Evolutionary conservation across 2,888 invertebrate species (phyloP).

Genomic region (Copidosoma aretas): DNA sequence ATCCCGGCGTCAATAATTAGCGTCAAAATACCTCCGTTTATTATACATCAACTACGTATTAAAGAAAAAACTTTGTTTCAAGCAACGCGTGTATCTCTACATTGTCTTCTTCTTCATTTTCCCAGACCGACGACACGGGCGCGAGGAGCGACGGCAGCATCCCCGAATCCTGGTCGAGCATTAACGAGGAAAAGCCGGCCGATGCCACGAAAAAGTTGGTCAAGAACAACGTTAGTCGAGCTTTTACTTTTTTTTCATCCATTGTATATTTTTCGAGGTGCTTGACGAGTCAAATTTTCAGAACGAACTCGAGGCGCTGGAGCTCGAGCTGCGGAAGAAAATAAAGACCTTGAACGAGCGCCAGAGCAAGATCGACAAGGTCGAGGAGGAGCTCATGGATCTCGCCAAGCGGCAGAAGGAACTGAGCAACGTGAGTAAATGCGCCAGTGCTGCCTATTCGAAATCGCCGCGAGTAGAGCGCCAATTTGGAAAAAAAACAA

Average conservation of each 20-base stretch:
- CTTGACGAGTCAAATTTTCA: constrained; percentile 47
- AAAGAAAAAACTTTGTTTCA: background rate
- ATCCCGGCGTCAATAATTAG: too few relatives aligned
- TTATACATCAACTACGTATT: too few relatives aligned
- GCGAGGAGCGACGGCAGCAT: constrained; percentile 56
- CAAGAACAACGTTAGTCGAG: constrained; percentile 74
- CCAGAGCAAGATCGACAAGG: constrained; percentile 72
- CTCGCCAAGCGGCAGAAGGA: constrained; percentile 70
- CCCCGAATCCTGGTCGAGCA: constrained; percentile 59
- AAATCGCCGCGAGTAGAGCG: too few relatives aligned
- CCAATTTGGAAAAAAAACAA: too few relatives aligned
- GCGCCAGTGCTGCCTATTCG: too few relatives aligned
- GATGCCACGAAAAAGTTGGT: constrained; percentile 73
- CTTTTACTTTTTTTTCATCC: background rate
- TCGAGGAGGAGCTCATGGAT: constrained; percentile 74
- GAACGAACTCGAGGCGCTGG: constrained; percentile 74
- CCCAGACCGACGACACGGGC: constrained; percentile 57
- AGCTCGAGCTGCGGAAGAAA: constrained; percentile 72
- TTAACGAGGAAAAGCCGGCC: constrained; percentile 69
- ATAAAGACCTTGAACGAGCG: constrained; percentile 70
- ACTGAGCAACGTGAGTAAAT: constrained; percentile 51
- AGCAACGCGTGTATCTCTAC: background rate
- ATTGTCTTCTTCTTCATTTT: constrained; percentile 45
- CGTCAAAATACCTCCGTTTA: too few relatives aligned
- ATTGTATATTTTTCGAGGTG: background rate